A percentile compares a stretch with the other conserved stretches of the same genome.
Conservation (phyloP, 2,113 vertebrate genomes). For the Haemorhous mexicanus region DNA sequence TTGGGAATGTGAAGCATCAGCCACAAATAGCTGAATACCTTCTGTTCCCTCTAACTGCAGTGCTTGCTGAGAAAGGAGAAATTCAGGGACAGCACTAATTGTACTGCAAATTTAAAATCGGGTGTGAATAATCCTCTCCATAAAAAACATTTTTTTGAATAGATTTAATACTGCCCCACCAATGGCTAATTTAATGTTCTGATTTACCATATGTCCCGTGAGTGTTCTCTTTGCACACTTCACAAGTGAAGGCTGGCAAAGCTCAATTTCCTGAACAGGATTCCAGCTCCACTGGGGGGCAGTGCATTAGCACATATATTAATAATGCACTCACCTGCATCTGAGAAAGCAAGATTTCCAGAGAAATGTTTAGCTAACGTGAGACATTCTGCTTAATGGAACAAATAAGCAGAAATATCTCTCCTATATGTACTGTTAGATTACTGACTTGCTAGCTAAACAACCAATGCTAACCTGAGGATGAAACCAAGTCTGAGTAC, state of each 20-base stretch:
- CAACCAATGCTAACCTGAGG: neutral
- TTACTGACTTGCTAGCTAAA: neutral
- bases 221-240: neutral
- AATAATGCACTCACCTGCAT: neutral
- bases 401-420: neutral
- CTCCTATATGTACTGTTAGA: neutral
- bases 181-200: neutral
- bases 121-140: neutral
- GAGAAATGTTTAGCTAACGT: neutral
- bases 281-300: neutral
- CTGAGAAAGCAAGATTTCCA: neutral
- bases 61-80: neutral
- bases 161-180: neutral
- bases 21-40: neutral
- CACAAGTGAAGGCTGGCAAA: neutral
- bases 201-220: neutral
- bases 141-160: neutral
- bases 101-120: rapidly evolving
- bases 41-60: neutral
- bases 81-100: neutral
- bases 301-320: slow-evolving; percentile 14
- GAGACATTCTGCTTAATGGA: neutral
- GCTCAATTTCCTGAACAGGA: neutral
- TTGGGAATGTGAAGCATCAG: neutral
- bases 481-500: neutral